These are phyloP conservation scores for Drosophila acutilabella DNA, from an alignment of 2,888 invertebrate genomes.

Conservation along the genomic window DNA sequence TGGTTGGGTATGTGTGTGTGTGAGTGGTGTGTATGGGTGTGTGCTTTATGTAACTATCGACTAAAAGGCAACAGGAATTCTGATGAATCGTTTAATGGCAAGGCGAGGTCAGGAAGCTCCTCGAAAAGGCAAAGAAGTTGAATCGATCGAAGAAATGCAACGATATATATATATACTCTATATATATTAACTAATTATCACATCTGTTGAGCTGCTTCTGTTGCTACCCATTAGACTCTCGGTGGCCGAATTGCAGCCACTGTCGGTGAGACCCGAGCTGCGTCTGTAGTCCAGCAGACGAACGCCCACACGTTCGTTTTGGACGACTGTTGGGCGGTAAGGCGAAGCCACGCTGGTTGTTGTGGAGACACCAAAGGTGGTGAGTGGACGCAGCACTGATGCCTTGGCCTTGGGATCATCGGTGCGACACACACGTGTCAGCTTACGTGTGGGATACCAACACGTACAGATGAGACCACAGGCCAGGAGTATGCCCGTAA, in stretches of 20 bases:
- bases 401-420: slow-evolving; percentile 79
- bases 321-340: slow-evolving; percentile 31
- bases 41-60: slow-evolving; percentile 12
- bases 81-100: slow-evolving; percentile 29
- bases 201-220: slow-evolving; percentile 57
- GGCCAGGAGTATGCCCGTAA: slow-evolving; percentile 85
- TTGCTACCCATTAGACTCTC: slow-evolving; percentile 62
- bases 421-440: slow-evolving; percentile 66
- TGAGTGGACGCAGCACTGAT: slow-evolving; percentile 64
- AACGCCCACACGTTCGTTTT: slow-evolving; percentile 66
- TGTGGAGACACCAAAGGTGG: slow-evolving; percentile 43
- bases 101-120: slow-evolving; percentile 13
- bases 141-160: slow-evolving; percentile 36
- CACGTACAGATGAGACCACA: slow-evolving; percentile 84
- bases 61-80: slow-evolving; percentile 22
- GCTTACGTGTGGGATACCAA: slow-evolving; percentile 82
- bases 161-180: slow-evolving; percentile 32
- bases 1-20: neutral
- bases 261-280: slow-evolving; percentile 47
- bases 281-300: slow-evolving; percentile 72
- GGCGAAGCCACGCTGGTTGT: slow-evolving; percentile 14
- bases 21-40: slow-evolving; percentile 11
- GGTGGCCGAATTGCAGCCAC: slow-evolving; percentile 37
- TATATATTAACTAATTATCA: slow-evolving; percentile 70
- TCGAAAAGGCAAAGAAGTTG: slow-evolving; percentile 25